phyloP scores from a whole-genome alignment of 2,888 invertebrate species.

The Luperina nickerlii region DNA sequence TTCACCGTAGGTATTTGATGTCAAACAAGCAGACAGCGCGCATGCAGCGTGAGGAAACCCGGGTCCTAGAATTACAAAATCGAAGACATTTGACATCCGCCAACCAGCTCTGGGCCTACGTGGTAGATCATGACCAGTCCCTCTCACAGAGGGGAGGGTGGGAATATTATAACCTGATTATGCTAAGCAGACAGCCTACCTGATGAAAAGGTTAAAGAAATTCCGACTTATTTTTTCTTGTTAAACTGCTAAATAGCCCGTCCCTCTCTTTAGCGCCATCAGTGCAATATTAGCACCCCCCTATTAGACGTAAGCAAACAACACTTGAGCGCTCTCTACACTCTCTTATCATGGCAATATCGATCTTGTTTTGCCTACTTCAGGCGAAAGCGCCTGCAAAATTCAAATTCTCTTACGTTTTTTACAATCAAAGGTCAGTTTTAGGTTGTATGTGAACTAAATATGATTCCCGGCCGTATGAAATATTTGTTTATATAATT shows the following conservation, averaged over 20 bases:
- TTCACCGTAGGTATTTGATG: not conserved
- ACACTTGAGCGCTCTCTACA: constrained; percentile 74
- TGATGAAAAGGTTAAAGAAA: not conserved
- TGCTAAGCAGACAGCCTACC: not conserved
- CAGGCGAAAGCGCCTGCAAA: not conserved
- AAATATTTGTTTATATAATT: no score
- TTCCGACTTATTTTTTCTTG: not conserved
- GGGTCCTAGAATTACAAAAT: not conserved
- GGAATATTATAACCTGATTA: not conserved
- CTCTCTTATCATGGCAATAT: constrained; percentile 64
- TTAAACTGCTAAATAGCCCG: constrained; percentile 10
- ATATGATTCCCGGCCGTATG: no score
- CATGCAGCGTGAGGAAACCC: not conserved
- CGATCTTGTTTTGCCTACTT: constrained; percentile 58
- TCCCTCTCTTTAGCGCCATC: constrained; percentile 17
- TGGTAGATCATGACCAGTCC: not conserved
- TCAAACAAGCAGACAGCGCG: not conserved
- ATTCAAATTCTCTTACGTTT: not conserved
- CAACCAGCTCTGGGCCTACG: not conserved
- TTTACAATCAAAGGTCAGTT: not conserved
- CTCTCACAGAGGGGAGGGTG: not conserved
- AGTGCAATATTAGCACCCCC: constrained; percentile 73
- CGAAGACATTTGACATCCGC: no score
- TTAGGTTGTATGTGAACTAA: no score
- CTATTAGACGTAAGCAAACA: constrained; percentile 75